Base-by-base conservation (phyloP, 1,140 invertebrate species). In the Zaprionus africanus region DNA sequence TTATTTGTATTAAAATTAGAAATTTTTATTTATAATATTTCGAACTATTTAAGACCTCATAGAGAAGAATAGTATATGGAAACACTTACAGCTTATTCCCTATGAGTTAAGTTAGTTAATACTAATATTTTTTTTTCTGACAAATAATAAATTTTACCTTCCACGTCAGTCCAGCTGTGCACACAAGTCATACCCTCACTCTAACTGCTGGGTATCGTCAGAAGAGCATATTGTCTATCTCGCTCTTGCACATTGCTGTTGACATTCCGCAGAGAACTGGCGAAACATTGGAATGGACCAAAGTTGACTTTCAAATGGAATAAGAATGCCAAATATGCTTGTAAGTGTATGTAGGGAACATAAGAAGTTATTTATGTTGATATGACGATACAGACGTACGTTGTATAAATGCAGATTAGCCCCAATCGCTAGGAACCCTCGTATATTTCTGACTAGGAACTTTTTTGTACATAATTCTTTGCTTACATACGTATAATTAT, bases 221-320 rank as follows among this genome's bases (percentile, higher is more conserved):
- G 22, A 13, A 26, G 49, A 64, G 53, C 51, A 17, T 7, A 36
- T 24, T 19, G 11, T 22, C 63, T 43, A 9, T 65, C 63, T 56
- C 63, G 24, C 36, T 65, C 53, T 65, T 1, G 34, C 63, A 15
- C 36, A 65, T 5, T 43, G 12, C 24, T n/a, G 22, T 49, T 12
- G 57, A 41, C 26, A 24, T 56, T 41, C 28, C 34, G 12, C n/a
- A 28, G 24, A 65, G 62, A 65, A 51, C 9, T 15, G 36, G 36
- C 11, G 61, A 36, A 65, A 57, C 63, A 31, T 38, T 41, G 31
- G 63, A 65, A 65, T 65, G 63, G 34, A 57, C 54, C 53, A 51
- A 51, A 22, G 46, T 13, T 22, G 11, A 11, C 5, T 19, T 24
- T 51, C 46, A n/a, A 22, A 24, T 51, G 46, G 12, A 22, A 43